Percentiles rank a stretch among this genome's conserved stretches.
Conservation (phyloP, 2,888 invertebrate species). For the Trissonchulus latispiculum region DNA sequence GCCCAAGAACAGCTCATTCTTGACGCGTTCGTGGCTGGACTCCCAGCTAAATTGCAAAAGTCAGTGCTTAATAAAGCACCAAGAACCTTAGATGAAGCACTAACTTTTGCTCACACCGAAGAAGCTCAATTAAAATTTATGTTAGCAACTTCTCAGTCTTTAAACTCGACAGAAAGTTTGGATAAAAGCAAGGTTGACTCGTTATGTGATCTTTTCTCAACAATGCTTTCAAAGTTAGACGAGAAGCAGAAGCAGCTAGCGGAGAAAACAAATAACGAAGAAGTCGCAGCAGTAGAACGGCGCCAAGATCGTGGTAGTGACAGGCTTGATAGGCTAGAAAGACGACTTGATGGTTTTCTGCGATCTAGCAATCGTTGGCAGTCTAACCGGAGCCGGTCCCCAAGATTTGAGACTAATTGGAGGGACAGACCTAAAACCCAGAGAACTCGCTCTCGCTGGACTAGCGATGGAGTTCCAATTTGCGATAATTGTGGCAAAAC, state of each 20-base stretch:
- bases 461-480: not conserved
- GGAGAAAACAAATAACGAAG: no score
- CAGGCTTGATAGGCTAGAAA: not conserved
- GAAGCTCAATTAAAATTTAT: not conserved
- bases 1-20: not conserved
- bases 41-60: not conserved
- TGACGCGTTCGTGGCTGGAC: not conserved
- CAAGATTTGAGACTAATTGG: not conserved
- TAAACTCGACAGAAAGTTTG: not conserved
- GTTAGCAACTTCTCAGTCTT: not conserved
- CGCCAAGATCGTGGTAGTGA: not conserved
- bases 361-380: not conserved
- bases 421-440: not conserved
- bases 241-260: no score
- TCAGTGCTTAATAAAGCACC: not conserved
- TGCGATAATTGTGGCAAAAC: not conserved
- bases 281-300: not conserved
- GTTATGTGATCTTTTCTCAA: not conserved
- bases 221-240: not conserved
- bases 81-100: not conserved
- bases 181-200: not conserved
- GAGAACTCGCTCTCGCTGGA: not conserved
- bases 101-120: not conserved
- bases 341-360: not conserved
- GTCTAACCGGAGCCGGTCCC: not conserved